Base-by-base conservation (phyloP, 2,888 invertebrate genomes). In the Cecidostiba fungosa region DNA sequence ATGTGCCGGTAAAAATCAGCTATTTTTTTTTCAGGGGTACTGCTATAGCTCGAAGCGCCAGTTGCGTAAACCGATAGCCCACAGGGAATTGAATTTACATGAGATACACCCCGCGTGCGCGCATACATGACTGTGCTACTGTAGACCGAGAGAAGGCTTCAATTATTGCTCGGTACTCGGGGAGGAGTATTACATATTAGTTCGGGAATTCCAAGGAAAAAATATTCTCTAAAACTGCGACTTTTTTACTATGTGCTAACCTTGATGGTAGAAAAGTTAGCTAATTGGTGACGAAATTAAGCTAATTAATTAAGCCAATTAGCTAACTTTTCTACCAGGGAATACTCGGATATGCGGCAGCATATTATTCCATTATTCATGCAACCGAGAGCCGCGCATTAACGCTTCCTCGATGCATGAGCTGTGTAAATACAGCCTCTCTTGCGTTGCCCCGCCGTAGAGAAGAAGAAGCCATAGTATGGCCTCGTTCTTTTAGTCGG, bases 51-150 rank as follows among this genome's bases (percentile, higher is more conserved):
- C 54, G n/a, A 59, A n/a, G 8, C 54, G 54, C n/a, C n/a, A 23
- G 54, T 59, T 59, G 23, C 54, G 54, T 59, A 59, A 54, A 50
- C 8, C n/a, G 54, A 70, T 70, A n/a, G 36, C 70, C 74, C 74
- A 47, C 23, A 8, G 72, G 72, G 77, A 77, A 50, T 77, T 77
- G 32, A 77, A 77, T 77, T 77, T 59, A 39, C 77, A 77, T 39
- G 59, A 59, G 77, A 12, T 74, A 74, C 19, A n/a, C n/a, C n/a
- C n/a, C n/a, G n/a, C n/a, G n/a, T 16, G 12, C 43, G 12, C 54
- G 4, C 54, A n/a, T 6, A 12, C 12, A 14, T 16, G n/a, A n/a
- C n/a, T n/a, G n/a, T n/a, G n/a, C 12, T 16, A 47, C 47, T 19
- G 54, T 8, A 39, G 0, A 8, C 12, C 23, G 23, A 23, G 54